These are phyloP conservation scores for Anastrepha obliqua DNA, from an alignment of 1,140 invertebrate species.

Conservation along the genomic window DNA sequence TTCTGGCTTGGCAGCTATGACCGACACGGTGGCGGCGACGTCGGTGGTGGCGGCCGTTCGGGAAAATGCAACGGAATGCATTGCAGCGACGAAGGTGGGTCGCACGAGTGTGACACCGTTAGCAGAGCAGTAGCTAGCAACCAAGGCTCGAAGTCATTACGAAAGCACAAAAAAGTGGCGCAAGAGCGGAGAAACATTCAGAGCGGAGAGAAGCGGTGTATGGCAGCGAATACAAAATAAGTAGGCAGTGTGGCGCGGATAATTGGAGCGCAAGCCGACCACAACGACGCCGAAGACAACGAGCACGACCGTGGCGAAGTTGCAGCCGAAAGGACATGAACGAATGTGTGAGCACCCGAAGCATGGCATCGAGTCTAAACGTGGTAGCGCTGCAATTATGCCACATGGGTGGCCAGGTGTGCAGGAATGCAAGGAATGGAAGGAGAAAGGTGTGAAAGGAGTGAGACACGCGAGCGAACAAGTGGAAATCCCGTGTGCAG, in stretches of 20 bases:
- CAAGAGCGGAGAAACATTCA: neutral
- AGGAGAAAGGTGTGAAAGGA: neutral
- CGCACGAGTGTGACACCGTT: neutral
- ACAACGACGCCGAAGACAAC: neutral
- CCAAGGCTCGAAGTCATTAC: neutral
- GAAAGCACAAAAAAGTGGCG: neutral
- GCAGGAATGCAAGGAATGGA: neutral
- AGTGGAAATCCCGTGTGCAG: neutral
- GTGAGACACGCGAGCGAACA: neutral
- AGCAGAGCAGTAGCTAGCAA: neutral
- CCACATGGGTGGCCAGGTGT: neutral
- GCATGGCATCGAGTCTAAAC: no score
- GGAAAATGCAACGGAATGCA: neutral
- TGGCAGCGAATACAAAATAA: no score
- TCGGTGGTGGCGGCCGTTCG: neutral
- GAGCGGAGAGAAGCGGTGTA: no score
- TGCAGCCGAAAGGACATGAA: neutral
- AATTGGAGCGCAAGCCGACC: slow-evolving; percentile 36
- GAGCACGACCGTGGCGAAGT: neutral
- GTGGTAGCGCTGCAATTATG: neutral
- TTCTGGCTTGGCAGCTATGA: neutral
- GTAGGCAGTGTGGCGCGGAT: neutral
- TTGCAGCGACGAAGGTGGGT: slow-evolving; percentile 31
- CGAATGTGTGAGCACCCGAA: neutral
- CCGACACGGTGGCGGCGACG: slow-evolving; percentile 37